Base-by-base conservation (phyloP, 2,888 invertebrate genomes). In the Chironomus riparius region DNA sequence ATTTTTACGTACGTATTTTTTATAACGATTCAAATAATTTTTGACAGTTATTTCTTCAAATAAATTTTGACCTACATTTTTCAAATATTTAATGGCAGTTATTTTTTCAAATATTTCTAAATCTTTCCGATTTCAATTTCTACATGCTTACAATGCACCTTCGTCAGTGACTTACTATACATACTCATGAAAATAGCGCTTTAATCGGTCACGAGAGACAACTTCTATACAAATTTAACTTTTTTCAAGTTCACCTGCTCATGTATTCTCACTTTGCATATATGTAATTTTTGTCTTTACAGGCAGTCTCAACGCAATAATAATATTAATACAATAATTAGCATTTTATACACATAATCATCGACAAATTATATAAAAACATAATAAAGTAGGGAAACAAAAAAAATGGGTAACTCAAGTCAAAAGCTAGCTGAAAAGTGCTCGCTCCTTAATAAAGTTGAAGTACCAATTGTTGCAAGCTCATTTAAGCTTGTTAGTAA, bases 361-460 rank as follows among this genome's bases (percentile, higher is more conserved):
- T 38, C 38, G 38, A 38, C 38, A 38, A 38, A 38, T 38, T 38
- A 38, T 38, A 38, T 38, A 38, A 38, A 28, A 10, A 38, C 38
- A 38, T 10, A 38, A 38, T 38, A 38, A 38, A 38, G 38, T 38
- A 38, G 38, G 4, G 4, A 24, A 24, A 24, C 2, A 24, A 24
- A n/a, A 76, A 85, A 85, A 79, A 87, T 87, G 87, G 87, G 87
- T 76, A 89, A 89, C 81, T 87, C 87, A 78, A 89, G 89, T 80
- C 89, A 88, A 81, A 89, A 88, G 81, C 80, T 89, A 77, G 89
- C 89, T 21, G 88, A 89, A 70, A 88, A 88, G 83, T 89, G 89
- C 82, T 87, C 88, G 6, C 85, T 89, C 68, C 82, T 90, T 4
- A 88, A 88, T 0, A 88, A 87, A 83, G 88, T 89, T 61, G 89